These are phyloP conservation scores for Polypterus bichir DNA, from an alignment of 2,113 vertebrate genomes.

Conservation along the genomic window DNA sequence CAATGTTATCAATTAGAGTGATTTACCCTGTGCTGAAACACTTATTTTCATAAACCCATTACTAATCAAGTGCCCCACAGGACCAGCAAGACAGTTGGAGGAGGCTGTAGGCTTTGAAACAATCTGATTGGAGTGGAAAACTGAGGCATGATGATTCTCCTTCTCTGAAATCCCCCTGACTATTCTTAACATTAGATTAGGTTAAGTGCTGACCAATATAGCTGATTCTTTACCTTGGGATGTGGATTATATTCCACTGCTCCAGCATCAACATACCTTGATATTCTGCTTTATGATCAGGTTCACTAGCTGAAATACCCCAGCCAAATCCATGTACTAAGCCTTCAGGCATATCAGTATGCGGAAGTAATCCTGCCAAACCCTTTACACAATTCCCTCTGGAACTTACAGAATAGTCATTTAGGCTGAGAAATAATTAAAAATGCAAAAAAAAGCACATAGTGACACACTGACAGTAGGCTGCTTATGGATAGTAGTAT, in stretches of 20 bases:
- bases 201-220: background rate
- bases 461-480: background rate
- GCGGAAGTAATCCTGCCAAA: background rate
- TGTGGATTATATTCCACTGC: too few relatives aligned
- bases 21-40: constrained; percentile 22
- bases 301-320: background rate
- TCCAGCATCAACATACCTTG: too few relatives aligned
- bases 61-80: constrained; percentile 14
- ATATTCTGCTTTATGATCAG: too few relatives aligned
- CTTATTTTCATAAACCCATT: constrained; percentile 21
- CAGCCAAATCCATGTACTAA: background rate
- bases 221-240: background rate
- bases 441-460: constrained; percentile 3
- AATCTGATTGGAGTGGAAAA: background rate
- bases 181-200: background rate
- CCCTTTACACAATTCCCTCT: constrained; percentile 2
- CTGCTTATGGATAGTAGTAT: background rate
- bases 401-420: constrained; percentile 1
- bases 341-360: background rate
- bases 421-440: background rate
- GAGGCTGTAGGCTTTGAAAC: background rate
- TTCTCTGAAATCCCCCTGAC: background rate
- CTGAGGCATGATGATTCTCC: background rate
- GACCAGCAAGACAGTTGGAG: constrained; percentile 3
- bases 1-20: constrained; percentile 25